Evolutionary conservation across 2,113 vertebrate genomes (phyloP), one percentile per base, ranked within the genome.

Genomic region (Raja brachyura): DNA sequence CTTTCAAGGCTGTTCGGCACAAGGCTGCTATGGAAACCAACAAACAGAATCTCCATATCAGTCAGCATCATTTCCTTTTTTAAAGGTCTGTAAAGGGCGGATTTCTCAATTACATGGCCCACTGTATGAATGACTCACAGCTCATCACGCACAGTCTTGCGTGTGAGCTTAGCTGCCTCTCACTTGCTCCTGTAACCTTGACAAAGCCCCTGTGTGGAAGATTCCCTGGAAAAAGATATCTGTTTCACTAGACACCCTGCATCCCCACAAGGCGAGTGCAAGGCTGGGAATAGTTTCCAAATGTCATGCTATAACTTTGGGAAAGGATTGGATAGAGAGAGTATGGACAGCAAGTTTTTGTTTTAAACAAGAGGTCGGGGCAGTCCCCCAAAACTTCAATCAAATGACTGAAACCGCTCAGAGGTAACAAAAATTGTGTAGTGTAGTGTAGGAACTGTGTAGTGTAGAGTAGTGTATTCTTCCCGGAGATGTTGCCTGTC

Each of bases 21-120:
- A 68, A 70, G 48, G 48, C 39, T 70, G 68, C 90, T 92, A 92
- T 92, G 90, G 90, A 92, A 92, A 92, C 90, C 7, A 18, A 28
- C 31, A 73, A 73, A 92, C 68, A 92, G 88, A 92, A 92, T n/a
- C 14, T 31, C 83, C 28, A 61, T 86, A 63, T 18, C 59, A 66
- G 59, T 61, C n/a, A 39, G 68, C 66, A 92, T 74, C 13, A 92
- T 92, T 54, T 92, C 39, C 33, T 73, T 92, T 92, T 92, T 7
- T 68, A 92, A 92, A 63, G 8, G 25, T 25, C 22, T 73, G 68
- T 25, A 14, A 48, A 88, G 66, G 61, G 66, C 70, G 63, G 39
- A 54, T 92, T 92, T 22, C 25, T 54, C 90, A 73, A 54, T 92
- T 39, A 92, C 31, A 22, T 73, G 68, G 61, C 68, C 73, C 90